phyloP scores from a whole-genome alignment of 2,113 vertebrate genomes.

The Bungarus multicinctus region DNA sequence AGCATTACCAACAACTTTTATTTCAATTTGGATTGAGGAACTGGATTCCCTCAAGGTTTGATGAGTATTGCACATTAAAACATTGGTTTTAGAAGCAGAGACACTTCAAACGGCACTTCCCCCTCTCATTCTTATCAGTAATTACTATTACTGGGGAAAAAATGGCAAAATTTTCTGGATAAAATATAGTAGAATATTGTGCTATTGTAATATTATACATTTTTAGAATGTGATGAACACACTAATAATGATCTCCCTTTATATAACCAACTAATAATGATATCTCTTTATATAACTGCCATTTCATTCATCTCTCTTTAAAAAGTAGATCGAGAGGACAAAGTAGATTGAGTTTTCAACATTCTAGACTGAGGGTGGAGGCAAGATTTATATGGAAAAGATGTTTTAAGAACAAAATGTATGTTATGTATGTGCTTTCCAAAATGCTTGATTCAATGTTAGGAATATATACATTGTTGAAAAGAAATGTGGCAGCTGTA shows the following conservation, averaged over 20 bases:
- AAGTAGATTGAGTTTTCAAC: not conserved
- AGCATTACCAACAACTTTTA: not conserved
- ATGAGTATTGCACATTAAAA: not conserved
- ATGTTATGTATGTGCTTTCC: constrained; percentile 1
- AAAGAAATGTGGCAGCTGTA: constrained; percentile 5
- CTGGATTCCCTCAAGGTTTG: not conserved
- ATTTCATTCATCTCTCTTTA: constrained; percentile 14
- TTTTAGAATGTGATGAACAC: constrained; percentile 21
- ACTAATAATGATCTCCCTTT: constrained; percentile 28
- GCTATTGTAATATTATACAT: not conserved
- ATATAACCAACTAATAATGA: constrained; percentile 29
- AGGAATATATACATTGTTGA: not conserved
- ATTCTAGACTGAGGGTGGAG: not conserved
- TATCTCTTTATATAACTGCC: not conserved
- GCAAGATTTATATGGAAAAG: not conserved
- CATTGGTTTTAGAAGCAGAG: not conserved
- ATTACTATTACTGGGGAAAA: not conserved
- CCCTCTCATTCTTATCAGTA: not conserved
- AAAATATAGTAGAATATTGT: not conserved
- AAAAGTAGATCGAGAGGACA: not conserved
- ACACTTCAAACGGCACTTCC: not conserved
- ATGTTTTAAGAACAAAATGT: not conserved
- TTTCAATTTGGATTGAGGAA: not conserved
- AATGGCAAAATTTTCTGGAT: not conserved
- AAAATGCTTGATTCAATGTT: not conserved